Evolutionary conservation across 2,797 vertebrate genomes (phyloP).

Genomic region (Perodicticus potto): DNA sequence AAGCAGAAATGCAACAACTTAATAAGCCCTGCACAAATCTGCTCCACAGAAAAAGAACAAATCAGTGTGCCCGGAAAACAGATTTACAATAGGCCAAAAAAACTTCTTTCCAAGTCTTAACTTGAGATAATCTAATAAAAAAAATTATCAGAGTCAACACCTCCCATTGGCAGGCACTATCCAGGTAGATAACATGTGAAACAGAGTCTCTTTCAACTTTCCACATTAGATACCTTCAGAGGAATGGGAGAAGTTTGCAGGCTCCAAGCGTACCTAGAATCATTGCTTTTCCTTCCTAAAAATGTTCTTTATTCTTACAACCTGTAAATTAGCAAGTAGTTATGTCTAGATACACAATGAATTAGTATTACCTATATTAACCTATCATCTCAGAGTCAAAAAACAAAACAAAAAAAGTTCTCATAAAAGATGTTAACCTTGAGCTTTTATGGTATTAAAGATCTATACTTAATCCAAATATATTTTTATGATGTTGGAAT

Average conservation of each 20-base stretch:
- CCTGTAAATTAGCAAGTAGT: neutral
- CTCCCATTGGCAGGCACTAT: neutral
- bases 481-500: neutral
- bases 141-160: neutral
- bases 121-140: neutral
- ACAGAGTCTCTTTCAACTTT: neutral
- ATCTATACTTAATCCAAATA: neutral
- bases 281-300: neutral
- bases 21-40: neutral
- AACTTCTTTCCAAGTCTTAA: neutral
- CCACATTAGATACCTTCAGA: neutral
- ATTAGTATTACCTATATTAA: neutral
- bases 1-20: conserved; percentile 37
- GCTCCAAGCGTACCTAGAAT: neutral
- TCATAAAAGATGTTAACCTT: neutral
- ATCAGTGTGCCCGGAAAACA: neutral
- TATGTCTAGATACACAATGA: neutral
- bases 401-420: neutral
- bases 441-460: neutral
- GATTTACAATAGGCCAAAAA: neutral
- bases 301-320: neutral
- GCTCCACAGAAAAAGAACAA: neutral
- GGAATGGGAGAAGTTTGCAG: neutral
- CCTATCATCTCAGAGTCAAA: neutral
- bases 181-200: neutral